A percentile compares a stretch with the other conserved stretches of the same genome.
phyloP scores from a whole-genome alignment of 2,113 vertebrate species.

The Melanocharis versteri region DNA sequence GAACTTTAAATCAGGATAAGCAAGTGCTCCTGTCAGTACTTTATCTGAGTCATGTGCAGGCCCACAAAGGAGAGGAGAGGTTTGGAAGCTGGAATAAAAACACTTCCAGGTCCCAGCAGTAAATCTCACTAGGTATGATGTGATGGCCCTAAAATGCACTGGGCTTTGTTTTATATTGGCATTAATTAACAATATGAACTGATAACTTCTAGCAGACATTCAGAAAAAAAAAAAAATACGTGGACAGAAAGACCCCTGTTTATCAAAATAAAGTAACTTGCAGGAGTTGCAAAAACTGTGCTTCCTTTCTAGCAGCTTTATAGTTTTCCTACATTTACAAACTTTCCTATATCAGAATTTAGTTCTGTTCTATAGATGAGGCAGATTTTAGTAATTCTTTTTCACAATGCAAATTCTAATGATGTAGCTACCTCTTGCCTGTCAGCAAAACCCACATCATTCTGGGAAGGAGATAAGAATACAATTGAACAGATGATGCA shows the following conservation, averaged over 20 bases:
- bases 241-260: neutral
- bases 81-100: neutral
- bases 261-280: neutral
- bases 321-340: neutral
- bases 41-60: neutral
- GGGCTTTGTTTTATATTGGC: neutral
- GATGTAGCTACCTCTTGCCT: rapidly evolving
- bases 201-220: neutral
- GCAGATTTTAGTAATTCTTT: neutral
- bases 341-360: neutral
- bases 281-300: neutral
- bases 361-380: neutral
- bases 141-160: neutral
- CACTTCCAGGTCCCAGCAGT: neutral
- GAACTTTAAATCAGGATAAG: slow-evolving; percentile 21
- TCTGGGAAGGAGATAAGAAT: neutral
- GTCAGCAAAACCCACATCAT: neutral
- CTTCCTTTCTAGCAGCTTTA: neutral
- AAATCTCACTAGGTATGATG: neutral
- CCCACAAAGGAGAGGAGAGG: neutral
- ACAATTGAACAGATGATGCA: neutral
- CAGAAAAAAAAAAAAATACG: neutral
- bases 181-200: neutral
- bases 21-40: neutral
- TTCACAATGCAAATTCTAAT: neutral